These are phyloP conservation scores for Corythornis cristatus DNA, from an alignment of 2,113 vertebrate species.

Conservation along the genomic window DNA sequence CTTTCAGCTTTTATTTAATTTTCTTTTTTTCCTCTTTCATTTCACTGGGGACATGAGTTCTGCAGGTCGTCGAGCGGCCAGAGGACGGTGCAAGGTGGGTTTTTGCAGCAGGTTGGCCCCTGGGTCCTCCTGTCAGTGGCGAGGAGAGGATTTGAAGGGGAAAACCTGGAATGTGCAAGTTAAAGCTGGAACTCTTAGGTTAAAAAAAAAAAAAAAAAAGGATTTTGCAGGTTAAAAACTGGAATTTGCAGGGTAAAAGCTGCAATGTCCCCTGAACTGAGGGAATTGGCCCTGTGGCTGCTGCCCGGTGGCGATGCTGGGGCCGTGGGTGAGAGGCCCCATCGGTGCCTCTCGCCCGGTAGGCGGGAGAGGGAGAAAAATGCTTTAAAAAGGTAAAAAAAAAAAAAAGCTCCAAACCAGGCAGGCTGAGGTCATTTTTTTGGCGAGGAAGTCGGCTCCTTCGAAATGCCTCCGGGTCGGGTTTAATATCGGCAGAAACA, in stretches of 20 bases:
- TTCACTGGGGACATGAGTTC: background rate
- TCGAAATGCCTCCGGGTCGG: constrained; percentile 70
- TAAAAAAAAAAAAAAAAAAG: background rate
- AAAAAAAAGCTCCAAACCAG: constrained; percentile 17
- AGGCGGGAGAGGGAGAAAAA: constrained; percentile 27
- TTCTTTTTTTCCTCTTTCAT: accelerated
- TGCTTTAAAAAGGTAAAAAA: constrained; percentile 61
- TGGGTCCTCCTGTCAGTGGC: background rate
- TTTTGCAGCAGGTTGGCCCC: background rate
- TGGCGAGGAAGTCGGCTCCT: constrained; percentile 55
- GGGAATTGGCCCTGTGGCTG: accelerated
- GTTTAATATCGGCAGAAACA: constrained; percentile 73
- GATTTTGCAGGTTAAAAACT: background rate
- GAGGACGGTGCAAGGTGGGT: background rate
- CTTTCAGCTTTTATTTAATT: background rate
- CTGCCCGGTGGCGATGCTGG: background rate
- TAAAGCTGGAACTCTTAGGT: background rate
- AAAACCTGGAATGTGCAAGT: background rate
- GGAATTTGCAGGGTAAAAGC: background rate
- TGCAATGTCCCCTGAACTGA: too few species aligned
- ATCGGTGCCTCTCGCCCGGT: background rate
- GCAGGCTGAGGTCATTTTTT: constrained; percentile 74
- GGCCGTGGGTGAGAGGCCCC: background rate
- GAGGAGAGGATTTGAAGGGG: background rate
- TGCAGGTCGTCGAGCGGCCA: accelerated